phyloP scores from a whole-genome alignment of 2,888 invertebrate species.

The Tineola bisselliella region DNA sequence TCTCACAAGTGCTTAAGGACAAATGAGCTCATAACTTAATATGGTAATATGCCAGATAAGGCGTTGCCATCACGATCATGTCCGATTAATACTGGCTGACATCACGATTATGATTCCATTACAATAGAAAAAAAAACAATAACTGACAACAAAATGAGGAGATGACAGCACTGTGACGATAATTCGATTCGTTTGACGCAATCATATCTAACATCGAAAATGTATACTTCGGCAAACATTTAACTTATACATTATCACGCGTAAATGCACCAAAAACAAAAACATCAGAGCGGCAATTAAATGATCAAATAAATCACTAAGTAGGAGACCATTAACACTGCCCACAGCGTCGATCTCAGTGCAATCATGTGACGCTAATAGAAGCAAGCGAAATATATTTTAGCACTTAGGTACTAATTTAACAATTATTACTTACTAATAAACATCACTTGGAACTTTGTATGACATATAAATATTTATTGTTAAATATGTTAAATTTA shows the following conservation, averaged over 20 bases:
- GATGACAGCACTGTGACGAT: slow-evolving; percentile 49
- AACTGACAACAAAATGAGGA: slow-evolving; percentile 39
- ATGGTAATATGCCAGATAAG: slow-evolving; percentile 38
- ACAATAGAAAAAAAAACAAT: slow-evolving; percentile 36
- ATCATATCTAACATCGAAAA: slow-evolving; percentile 31
- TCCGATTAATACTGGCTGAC: slow-evolving; percentile 47
- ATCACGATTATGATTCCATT: slow-evolving; percentile 47
- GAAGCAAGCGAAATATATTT: slow-evolving; percentile 43
- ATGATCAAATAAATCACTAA: slow-evolving; percentile 46
- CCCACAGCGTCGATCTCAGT: slow-evolving; percentile 40
- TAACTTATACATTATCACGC: slow-evolving; percentile 39
- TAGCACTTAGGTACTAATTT: slow-evolving; percentile 54
- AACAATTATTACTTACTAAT: slow-evolving; percentile 41
- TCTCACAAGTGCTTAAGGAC: background rate
- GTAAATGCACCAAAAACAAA: slow-evolving; percentile 49
- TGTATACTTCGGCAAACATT: slow-evolving; percentile 31
- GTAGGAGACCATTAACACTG: slow-evolving; percentile 48
- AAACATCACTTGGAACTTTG: background rate
- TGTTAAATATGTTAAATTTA: too few relatives aligned
- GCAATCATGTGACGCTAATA: slow-evolving; percentile 49
- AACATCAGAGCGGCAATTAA: slow-evolving; percentile 47
- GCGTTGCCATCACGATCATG: slow-evolving; percentile 52
- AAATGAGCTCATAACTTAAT: slow-evolving; percentile 50
- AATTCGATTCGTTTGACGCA: slow-evolving; percentile 43
- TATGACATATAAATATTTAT: too few relatives aligned